Evolutionary conservation across 2,888 invertebrate genomes (phyloP).

Genomic region (Yponomeuta evonymella): DNA sequence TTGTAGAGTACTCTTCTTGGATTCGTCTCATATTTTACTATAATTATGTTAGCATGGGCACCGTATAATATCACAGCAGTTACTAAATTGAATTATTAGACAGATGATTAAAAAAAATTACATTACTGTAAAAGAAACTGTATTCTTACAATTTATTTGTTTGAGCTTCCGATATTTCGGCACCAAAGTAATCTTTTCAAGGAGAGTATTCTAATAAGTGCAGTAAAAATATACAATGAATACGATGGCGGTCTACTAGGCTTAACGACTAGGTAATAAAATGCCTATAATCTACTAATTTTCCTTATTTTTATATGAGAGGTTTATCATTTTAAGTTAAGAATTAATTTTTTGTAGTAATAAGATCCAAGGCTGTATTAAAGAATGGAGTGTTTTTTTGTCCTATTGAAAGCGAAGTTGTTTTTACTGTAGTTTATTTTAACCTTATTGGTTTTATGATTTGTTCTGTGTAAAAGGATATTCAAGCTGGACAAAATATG

Average conservation of each 20-base stretch:
- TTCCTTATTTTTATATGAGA: constrained; percentile 69
- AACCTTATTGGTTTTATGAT: constrained; percentile 33
- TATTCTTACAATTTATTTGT: no score
- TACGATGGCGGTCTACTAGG: constrained; percentile 69
- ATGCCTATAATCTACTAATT: constrained; percentile 44
- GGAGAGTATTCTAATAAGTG: not conserved
- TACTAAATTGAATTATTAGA: no score
- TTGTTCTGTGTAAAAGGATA: constrained; percentile 50
- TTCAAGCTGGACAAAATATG: constrained; percentile 55
- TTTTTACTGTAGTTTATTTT: constrained; percentile 36
- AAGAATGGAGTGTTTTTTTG: constrained; percentile 55
- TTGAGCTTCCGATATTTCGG: no score
- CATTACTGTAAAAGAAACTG: no score
- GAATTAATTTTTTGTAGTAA: constrained; percentile 53
- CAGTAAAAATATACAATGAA: constrained; percentile 38
- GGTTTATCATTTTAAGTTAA: constrained; percentile 68
- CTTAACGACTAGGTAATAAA: constrained; percentile 46
- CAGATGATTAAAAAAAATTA: no score
- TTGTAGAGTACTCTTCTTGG: constrained; percentile 24
- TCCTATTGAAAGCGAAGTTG: constrained; percentile 38
- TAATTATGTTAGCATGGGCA: no score
- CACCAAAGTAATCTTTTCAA: not conserved
- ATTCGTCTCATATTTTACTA: not conserved
- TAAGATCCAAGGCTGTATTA: constrained; percentile 76
- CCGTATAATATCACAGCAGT: no score